Conservation (phyloP, 2,797 vertebrate genomes). For the Scarus forsteni region DNA sequence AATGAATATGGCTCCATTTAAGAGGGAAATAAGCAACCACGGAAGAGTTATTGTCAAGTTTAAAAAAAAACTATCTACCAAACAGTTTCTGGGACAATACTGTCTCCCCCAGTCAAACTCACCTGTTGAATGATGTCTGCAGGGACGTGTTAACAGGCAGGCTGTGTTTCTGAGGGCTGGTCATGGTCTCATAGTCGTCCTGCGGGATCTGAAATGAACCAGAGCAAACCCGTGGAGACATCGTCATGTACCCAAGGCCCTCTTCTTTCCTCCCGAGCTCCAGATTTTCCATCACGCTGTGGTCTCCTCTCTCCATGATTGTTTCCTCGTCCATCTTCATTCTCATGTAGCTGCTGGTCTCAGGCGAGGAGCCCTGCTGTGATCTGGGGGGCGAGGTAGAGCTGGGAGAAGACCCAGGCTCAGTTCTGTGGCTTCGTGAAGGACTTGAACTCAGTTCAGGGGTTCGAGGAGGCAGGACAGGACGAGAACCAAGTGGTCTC, state of each 20-base stretch:
- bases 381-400: neutral
- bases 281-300: slow-evolving; percentile 1
- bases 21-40: too few species aligned
- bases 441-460: slow-evolving; percentile 21
- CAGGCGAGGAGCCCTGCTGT: neutral
- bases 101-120: neutral
- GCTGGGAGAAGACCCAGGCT: neutral
- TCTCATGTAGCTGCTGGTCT: slow-evolving; percentile 41
- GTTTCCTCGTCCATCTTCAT: slow-evolving; percentile 30
- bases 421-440: neutral
- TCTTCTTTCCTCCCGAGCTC: slow-evolving; percentile 1
- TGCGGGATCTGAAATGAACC: slow-evolving; percentile 30
- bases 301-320: neutral
- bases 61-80: too few species aligned
- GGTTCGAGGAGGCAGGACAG: slow-evolving; percentile 3
- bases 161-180: slow-evolving; percentile 56
- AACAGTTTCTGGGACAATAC: too few species aligned
- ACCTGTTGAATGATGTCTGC: slow-evolving; percentile 62
- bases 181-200: slow-evolving; percentile 70
- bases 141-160: slow-evolving; percentile 12
- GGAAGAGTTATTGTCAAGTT: too few species aligned
- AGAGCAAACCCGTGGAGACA: slow-evolving; percentile 64
- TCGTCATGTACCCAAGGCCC: slow-evolving; percentile 75
- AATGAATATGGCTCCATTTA: too few species aligned
- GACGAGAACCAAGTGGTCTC: neutral